Percentiles rank a stretch among this genome's conserved stretches.
Conservation (phyloP, 2,888 invertebrate species). For the Eilema sororculum region DNA sequence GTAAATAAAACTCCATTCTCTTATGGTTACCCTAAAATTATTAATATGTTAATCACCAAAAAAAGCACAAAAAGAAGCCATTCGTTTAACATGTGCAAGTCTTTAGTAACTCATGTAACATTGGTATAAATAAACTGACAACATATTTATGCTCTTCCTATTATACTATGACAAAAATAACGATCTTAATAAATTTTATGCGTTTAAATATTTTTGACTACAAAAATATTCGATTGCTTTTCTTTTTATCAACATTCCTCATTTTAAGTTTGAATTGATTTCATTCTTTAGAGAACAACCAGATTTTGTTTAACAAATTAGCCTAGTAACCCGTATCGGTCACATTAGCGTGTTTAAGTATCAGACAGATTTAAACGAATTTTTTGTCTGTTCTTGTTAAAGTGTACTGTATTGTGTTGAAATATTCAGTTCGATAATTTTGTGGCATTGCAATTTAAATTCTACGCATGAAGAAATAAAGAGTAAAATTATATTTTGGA, state of each 20-base stretch:
- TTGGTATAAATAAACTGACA: constrained; percentile 76
- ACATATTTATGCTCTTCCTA: constrained; percentile 74
- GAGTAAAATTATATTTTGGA: constrained; percentile 48
- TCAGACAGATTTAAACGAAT: constrained; percentile 64
- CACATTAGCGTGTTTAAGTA: constrained; percentile 69
- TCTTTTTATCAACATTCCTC: background rate
- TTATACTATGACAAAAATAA: constrained; percentile 71
- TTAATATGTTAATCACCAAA: constrained; percentile 59
- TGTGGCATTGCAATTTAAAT: constrained; percentile 41
- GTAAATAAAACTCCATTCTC: constrained; percentile 47
- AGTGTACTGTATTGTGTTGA: constrained; percentile 61
- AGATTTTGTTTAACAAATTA: constrained; percentile 53
- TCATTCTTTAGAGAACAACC: constrained; percentile 31
- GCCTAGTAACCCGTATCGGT: constrained; percentile 67
- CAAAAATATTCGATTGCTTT: background rate
- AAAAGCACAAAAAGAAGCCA: constrained; percentile 50
- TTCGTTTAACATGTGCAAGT: constrained; percentile 70
- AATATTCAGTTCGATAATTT: constrained; percentile 45
- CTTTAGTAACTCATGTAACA: constrained; percentile 65
- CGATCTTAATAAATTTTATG: constrained; percentile 71
- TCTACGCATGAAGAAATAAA: constrained; percentile 53
- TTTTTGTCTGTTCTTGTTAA: constrained; percentile 76
- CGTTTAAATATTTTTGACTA: constrained; percentile 64
- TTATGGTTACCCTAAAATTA: constrained; percentile 45
- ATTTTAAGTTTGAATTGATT: constrained; percentile 2